These are phyloP conservation scores for Acholoe squamosa DNA, from an alignment of 2,888 invertebrate genomes.

Conservation along the genomic window DNA sequence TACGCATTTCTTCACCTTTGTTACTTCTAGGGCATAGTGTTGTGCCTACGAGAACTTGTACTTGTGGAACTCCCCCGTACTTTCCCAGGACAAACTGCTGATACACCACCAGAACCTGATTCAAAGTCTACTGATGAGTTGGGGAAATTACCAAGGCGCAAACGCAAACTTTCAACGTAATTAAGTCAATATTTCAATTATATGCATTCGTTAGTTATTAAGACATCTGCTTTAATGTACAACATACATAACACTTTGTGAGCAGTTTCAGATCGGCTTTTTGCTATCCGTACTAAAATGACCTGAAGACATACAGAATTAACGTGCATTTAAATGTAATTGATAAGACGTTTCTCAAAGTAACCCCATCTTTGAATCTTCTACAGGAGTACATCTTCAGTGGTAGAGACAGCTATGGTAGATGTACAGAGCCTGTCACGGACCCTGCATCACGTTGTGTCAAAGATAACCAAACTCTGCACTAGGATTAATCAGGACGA, in stretches of 20 bases:
- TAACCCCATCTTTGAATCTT: too few species aligned
- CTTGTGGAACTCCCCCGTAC: neutral
- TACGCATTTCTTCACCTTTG: too few species aligned
- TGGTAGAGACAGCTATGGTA: neutral
- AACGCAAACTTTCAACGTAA: neutral
- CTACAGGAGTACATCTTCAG: neutral
- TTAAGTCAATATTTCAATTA: too few species aligned
- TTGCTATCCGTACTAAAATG: too few species aligned
- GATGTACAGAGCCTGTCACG: neutral
- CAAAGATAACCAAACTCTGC: neutral
- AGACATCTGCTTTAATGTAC: too few species aligned
- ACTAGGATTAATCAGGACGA: neutral
- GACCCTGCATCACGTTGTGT: slow-evolving; percentile 29
- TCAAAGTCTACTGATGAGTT: neutral
- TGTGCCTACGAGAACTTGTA: slow-evolving; percentile 20
- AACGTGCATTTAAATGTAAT: too few species aligned
- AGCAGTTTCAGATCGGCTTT: too few species aligned
- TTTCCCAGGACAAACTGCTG: neutral
- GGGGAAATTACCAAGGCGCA: neutral
- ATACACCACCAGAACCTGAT: neutral
- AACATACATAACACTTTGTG: too few species aligned
- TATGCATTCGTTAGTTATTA: too few species aligned
- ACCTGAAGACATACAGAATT: too few species aligned
- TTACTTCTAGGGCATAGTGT: slow-evolving; percentile 1
- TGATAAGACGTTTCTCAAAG: too few species aligned